A percentile compares a stretch with the other conserved stretches of the same genome.
These are phyloP conservation scores for Scomberomorus guttatus DNA, from an alignment of 2,797 vertebrate species.

Conservation along the genomic window DNA sequence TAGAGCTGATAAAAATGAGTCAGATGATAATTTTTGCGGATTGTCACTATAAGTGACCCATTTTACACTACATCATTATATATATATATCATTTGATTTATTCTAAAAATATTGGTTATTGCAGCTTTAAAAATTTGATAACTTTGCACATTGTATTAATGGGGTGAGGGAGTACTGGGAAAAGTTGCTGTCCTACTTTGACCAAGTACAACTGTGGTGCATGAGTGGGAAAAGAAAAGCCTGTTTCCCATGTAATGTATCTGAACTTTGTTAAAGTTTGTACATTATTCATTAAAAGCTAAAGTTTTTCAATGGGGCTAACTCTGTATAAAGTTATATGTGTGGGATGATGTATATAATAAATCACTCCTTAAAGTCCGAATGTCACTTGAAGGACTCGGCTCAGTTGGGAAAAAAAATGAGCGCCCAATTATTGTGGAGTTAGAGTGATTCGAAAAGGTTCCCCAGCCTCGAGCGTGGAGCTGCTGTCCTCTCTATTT, in stretches of 20 bases:
- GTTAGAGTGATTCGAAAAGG: slow-evolving; percentile 58
- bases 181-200: slow-evolving; percentile 30
- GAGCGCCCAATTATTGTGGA: slow-evolving; percentile 52
- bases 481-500: slow-evolving; percentile 34
- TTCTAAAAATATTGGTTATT: too few relatives aligned
- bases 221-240: background rate
- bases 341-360: slow-evolving; percentile 32
- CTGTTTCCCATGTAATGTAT: slow-evolving; percentile 1
- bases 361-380: slow-evolving; percentile 55
- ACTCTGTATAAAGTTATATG: slow-evolving; percentile 27
- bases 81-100: too few relatives aligned
- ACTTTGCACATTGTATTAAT: background rate
- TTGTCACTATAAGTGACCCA: too few relatives aligned
- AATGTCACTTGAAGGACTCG: slow-evolving; percentile 65
- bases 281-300: slow-evolving; percentile 39
- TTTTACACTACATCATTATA: too few relatives aligned
- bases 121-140: background rate
- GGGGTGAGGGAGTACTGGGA: background rate
- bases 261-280: slow-evolving; percentile 6
- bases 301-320: slow-evolving; percentile 4
- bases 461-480: slow-evolving; percentile 26
- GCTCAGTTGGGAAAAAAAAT: slow-evolving; percentile 16
- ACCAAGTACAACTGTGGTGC: slow-evolving; percentile 13
- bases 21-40: too few relatives aligned
- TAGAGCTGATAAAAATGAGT: too few relatives aligned